Base-by-base conservation (phyloP, 1,140 invertebrate species). In the Ericerus pela region DNA sequence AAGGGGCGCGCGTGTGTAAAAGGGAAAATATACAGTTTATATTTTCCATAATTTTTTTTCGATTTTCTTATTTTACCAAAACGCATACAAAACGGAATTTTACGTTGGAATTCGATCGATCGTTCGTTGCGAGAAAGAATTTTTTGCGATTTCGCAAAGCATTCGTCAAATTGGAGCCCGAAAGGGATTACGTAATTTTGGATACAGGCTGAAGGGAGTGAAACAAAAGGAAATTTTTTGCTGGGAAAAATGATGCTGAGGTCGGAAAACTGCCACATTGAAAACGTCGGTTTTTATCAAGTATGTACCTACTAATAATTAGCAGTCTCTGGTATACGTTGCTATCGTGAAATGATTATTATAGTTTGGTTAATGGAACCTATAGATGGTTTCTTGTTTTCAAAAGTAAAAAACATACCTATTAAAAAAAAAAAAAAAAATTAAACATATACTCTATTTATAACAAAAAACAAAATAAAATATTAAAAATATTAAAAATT, bases 121-220 rank as follows among this genome's bases (percentile, higher is more conserved):
- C 37, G 4, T 16, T 24, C 26, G 12, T 24, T 24, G 5, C 5
- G 14, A 2, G 12, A 22, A 24, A 47, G 26, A 47, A 47, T 22
- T 8, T 47, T 47, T 4, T 16, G 4, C n/a, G n/a, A n/a, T 6
- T 10, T 16, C 3, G 26, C 10, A 47, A 5, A 24, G 41, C 18
- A 24, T 47, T 47, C 20, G 20, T 22, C 41, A 47, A 47, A 47
- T 47, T 47, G 41, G 41, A 47, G 41, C 41, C 41, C 20, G 22
- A 18, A 5, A 47, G 20, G 14, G 41, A 47, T 47, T 47, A 47
- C 41, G 41, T 24, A 12, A 22, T 47, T 10, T 47, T 47, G 18
- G 41, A 47, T 47, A 47, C 41, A 14, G 41, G 41, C n/a, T n/a
- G n/a, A n/a, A n/a, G n/a, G n/a, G n/a, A n/a, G 16, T 47, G 41